Base-by-base conservation (phyloP, 2,888 invertebrate genomes). In the Limnephilus rhombicus region DNA sequence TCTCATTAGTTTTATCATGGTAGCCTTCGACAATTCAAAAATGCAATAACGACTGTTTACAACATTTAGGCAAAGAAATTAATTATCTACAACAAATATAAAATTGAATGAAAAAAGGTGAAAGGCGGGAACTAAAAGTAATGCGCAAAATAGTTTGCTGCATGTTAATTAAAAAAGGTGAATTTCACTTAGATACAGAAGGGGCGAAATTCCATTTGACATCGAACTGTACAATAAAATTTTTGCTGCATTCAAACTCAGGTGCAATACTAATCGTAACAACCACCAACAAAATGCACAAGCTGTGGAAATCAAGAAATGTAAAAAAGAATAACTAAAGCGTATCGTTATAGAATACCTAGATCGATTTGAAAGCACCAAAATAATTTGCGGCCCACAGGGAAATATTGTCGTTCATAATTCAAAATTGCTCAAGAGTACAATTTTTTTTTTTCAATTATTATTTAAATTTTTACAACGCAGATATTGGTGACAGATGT, bases 211-310 rank as follows among this genome's bases (percentile, higher is more conserved):
- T 68, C n/a, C 24, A 24, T 68, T 68, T 68, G 68, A 68, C 24
- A 68, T 68, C 24, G 24, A 68, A 68, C 68, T 24, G 83, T 83
- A 83, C 34, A 34, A 83, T 83, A 37, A 13, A 24, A 24, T 68
- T 88, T 88, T 88, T 88, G 34, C 68, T 88, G 88, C 88, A 88
- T 88, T 80, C 68, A 88, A 88, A 86, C 29, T 86, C 49, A 49
- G 68, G 68, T 68, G 68, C 68, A 68, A 87, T 31, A 31, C 83
- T 83, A 34, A 83, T 24, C 12, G 7, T n/a, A 88, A 88, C 88
- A 88, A 88, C 88, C 88, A 88, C 88, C 88, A 88, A 68, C 88
- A 88, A 88, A 88, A 88, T 88, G 88, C 88, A 80, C 37, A 80
- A 88, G 53, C 88, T 68, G 68, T 2, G 68, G n/a, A 68, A 24